Evolutionary conservation across 2,113 vertebrate genomes (phyloP).

Genomic region (Bos taurus): ARS-UCD2.0 NC_037337.1:55405001-55405500

Average conservation of each 20-base stretch:
- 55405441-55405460: not conserved
- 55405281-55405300: not conserved
- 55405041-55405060: not conserved
- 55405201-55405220: not conserved
- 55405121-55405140: not conserved
- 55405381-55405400: not conserved
- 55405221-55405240: not conserved
- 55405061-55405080: not conserved
- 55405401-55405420: not conserved
- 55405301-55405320: not conserved
- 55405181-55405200: not conserved
- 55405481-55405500: not conserved
- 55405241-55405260: not conserved
- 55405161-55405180: not conserved
- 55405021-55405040: not conserved
- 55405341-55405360: not conserved
- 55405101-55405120: not conserved
- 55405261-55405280: not conserved
- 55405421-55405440: not conserved
- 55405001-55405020: not conserved
- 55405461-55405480: not conserved
- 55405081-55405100: not conserved
- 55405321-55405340: not conserved
- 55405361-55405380: not conserved
- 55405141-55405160: not conserved